Base-by-base conservation (phyloP, 2,888 invertebrate species). In the Koerneria pararmatus region DNA sequence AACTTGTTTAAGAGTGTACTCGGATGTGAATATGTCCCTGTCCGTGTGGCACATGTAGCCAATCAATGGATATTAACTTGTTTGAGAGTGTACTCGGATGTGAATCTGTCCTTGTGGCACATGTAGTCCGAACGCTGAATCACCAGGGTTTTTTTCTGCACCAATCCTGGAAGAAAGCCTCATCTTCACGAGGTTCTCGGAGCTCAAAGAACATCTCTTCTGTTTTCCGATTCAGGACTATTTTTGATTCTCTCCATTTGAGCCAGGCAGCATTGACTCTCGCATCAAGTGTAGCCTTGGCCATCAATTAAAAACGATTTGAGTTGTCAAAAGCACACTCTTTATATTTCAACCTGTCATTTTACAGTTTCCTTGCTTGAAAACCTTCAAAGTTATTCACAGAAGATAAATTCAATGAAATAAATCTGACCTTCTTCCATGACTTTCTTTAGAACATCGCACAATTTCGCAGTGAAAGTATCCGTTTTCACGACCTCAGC, bases 101-200 rank as follows among this genome's bases (percentile, higher is more conserved):
- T 67, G 34, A 69, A 74, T 11, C 65, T 69, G 67, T 76, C 71
- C 67, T 78, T 73, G 63, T 80, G 80, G 41, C 74, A 76, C 82
- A 82, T 82, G 69, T 82, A 83, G 67, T 83, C 82, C 0, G 80
- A 76, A 34, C 83, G 72, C 68, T 83, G 83, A 46, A 81, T 82
- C 3, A 80, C 77, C 8, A 83, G 69, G 5, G 78, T 74, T 27
- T 73, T 62, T 22, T 72, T 71, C 66, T 83, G 83, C n/a, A 69
- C 70, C 8, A 76, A 64, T 31, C 74, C 69, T 72, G 53, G 48
- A 69, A 54, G 57, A 31, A 24, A 31, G n/a, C n/a, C n/a, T n/a
- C n/a, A n/a, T n/a, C n/a, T n/a, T n/a, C n/a, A n/a, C n/a, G n/a
- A n/a, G n/a, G n/a, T n/a, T n/a, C n/a, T n/a, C n/a, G n/a, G n/a